These are phyloP conservation scores for honey bee (Apis mellifera) DNA, from an alignment of 1,140 invertebrate genomes.

Conservation along the genomic window Amel_HAv3.1 CM009938.2:3149501-3150000, in stretches of 20 bases:
- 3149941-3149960: no score
- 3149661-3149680: conserved; percentile 14
- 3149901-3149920: no score
- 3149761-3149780: not conserved
- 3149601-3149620: conserved; percentile 26
- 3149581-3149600: not conserved
- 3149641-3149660: not conserved
- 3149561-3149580: not conserved
- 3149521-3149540: not conserved
- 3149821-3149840: not conserved
- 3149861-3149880: no score
- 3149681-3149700: conserved; percentile 28
- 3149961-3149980: no score
- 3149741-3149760: not conserved
- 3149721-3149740: conserved; percentile 9
- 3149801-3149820: conserved; percentile 1
- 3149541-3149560: not conserved
- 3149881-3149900: no score
- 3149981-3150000: no score
- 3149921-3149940: no score
- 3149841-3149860: not conserved
- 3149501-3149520: conserved; percentile 1
- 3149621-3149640: conserved; percentile 29
- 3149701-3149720: conserved; percentile 28
- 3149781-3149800: not conserved